Base-by-base conservation (phyloP, 2,797 vertebrate genomes). In the Dryobates pubescens region DNA sequence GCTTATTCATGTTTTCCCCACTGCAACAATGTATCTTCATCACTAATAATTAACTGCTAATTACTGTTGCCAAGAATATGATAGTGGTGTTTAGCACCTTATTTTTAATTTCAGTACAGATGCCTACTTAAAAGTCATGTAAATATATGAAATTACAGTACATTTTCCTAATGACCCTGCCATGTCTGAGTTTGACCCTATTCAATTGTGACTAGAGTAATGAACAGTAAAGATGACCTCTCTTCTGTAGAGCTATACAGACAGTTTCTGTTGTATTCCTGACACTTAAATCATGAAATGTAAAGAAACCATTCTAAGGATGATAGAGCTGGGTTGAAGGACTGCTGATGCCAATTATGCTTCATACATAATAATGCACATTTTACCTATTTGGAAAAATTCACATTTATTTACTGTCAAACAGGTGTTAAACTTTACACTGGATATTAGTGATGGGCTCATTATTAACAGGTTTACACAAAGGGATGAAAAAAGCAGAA, bases 391-490 rank as follows among this genome's bases (percentile, higher is more conserved):
- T 99, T 98, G 98, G 98, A 98, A 99, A 99, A 98, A 98, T 98
- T 99, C 99, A 99, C 99, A 99, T 99, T 99, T 99, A 99, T 99
- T 99, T 98, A 99, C 99, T 98, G 98, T 99, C 99, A 99, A 99
- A 99, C 98, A 99, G 98, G 98, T 99, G 99, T 99, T 99, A 99
- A 99, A 99, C 98, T 99, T 99, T 99, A 99, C 99, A 99, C 98
- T 98, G 98, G 98, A 98, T 98, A 98, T 98, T 98, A 98, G 98
- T 99, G 98, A 99, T 98, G 98, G 98, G 98, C 98, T 99, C 98
- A 98, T 98, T 99, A 98, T 98, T 98, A 99, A 98, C 98, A 99
- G 98, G 98, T 98, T 98, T 99, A 98, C 99, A 98, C 98, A 98
- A 99, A 98, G 97, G 98, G 98, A 98, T 97, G 95, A 97, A 97